These are phyloP conservation scores for Sinodicranocentrus sp. DNA, from an alignment of 2,888 invertebrate genomes.

Conservation along the genomic window DNA sequence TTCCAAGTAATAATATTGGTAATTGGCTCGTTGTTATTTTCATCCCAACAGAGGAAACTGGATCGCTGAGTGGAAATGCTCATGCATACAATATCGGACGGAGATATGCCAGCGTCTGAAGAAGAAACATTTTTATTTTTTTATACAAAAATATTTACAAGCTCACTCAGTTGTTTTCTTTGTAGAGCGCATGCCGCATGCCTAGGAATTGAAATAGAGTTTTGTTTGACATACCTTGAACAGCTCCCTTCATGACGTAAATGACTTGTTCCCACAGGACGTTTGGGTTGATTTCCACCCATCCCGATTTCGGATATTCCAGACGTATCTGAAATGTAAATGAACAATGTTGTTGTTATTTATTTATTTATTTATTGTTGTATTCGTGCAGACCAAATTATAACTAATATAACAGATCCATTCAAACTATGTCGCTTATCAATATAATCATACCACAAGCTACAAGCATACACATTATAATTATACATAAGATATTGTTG, in stretches of 20 bases:
- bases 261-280: conserved; percentile 86
- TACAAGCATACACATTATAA: neutral
- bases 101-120: conserved; percentile 85
- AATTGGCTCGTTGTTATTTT: conserved; percentile 83
- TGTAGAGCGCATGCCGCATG: too few species aligned
- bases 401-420: too few species aligned
- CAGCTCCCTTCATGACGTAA: conserved; percentile 84
- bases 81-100: conserved; percentile 86
- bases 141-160: neutral
- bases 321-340: conserved; percentile 84
- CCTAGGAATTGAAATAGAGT: too few species aligned
- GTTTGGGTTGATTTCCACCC: conserved; percentile 93
- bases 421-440: too few species aligned
- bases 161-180: neutral
- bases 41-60: conserved; percentile 92
- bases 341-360: neutral
- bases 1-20: conserved; percentile 96
- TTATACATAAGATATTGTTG: too few species aligned
- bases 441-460: too few species aligned
- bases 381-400: too few species aligned
- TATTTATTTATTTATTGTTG: too few species aligned
- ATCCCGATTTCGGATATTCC: conserved; percentile 88
- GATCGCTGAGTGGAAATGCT: conserved; percentile 91
- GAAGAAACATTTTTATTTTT: neutral
- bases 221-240: conserved; percentile 81